Conservation (phyloP, 2,113 vertebrate genomes). For the Argyrosomus japonicus region DNA sequence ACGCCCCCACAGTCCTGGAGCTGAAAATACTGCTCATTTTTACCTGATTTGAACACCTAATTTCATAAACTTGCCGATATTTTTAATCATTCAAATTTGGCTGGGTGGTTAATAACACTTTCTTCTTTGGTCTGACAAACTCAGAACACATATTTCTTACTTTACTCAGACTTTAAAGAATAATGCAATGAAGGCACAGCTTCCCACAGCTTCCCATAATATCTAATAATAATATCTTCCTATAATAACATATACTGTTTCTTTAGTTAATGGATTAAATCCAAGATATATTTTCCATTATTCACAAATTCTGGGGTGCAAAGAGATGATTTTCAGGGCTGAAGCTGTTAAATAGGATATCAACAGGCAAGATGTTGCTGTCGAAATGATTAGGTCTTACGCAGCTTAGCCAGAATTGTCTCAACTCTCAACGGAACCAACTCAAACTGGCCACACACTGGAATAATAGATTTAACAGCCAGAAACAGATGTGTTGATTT, state of each 20-base stretch:
- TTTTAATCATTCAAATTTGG: no score
- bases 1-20: no score
- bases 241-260: not conserved
- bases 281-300: not conserved
- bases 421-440: not conserved
- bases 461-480: conserved; percentile 6
- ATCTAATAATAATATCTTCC: not conserved
- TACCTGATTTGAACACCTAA: no score
- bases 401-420: conserved; percentile 1
- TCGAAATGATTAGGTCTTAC: conserved; percentile 3
- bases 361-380: not conserved
- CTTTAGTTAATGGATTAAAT: not conserved
- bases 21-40: no score
- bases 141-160: no score
- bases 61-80: no score
- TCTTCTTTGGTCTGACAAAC: no score
- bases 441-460: conserved; percentile 5
- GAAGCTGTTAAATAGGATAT: conserved; percentile 1
- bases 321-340: not conserved
- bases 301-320: not conserved
- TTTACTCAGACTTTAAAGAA: no score
- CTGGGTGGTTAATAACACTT: no score
- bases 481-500: not conserved
- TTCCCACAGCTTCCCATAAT: not conserved
- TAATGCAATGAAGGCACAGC: not conserved